Percentiles rank a stretch among this genome's conserved stretches.
Conservation (phyloP, 2,797 vertebrate species). For the Tenualosa ilisha region DNA sequence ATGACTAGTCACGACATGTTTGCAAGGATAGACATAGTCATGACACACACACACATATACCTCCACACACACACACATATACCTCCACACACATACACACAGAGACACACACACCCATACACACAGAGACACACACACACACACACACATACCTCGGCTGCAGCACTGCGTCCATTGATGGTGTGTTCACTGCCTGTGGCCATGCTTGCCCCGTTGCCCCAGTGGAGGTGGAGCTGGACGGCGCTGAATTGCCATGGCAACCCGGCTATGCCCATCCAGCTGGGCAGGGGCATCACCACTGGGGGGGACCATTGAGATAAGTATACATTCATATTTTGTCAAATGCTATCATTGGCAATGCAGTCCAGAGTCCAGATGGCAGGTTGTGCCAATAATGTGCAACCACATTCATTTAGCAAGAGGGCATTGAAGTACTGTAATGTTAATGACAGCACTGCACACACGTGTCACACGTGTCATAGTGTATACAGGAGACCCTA, state of each 20-base stretch:
- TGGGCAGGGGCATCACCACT: conserved; percentile 81
- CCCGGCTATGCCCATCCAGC: conserved; percentile 79
- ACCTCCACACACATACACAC: conserved; percentile 14
- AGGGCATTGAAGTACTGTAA: too few relatives aligned
- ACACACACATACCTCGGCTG: conserved; percentile 80
- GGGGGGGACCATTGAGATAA: too few relatives aligned
- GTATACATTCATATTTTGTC: too few relatives aligned
- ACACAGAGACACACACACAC: conserved; percentile 60
- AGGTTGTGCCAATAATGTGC: neutral
- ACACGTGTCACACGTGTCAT: too few relatives aligned
- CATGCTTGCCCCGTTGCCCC: conserved; percentile 75
- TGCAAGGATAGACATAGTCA: neutral
- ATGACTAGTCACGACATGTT: too few relatives aligned
- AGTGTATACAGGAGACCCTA: too few relatives aligned
- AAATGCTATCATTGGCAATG: too few relatives aligned
- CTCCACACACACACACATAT: neutral
- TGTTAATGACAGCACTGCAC: too few relatives aligned
- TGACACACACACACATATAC: neutral
- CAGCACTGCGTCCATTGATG: conserved; percentile 74
- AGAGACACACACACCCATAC: conserved; percentile 59
- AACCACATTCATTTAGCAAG: neutral
- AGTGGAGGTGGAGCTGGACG: conserved; percentile 88
- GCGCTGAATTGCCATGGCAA: conserved; percentile 78
- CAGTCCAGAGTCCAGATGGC: too few relatives aligned
- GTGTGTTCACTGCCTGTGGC: conserved; percentile 83